phyloP scores from a whole-genome alignment of 2,797 vertebrate species.

The Pangasius macronema region DNA sequence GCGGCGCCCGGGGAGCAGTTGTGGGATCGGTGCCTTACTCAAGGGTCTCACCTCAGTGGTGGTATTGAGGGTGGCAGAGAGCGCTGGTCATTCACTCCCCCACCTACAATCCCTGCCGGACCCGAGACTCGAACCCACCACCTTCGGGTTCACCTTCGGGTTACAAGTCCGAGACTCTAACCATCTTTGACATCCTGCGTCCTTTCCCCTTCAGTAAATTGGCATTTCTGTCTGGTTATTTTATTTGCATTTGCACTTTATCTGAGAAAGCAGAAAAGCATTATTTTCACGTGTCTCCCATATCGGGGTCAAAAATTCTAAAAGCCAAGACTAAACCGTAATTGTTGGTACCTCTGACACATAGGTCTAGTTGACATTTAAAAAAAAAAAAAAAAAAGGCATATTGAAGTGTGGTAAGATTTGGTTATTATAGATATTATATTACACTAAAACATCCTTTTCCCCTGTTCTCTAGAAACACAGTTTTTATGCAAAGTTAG shows the following conservation, averaged over 20 bases:
- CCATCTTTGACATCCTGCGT: neutral
- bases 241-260: neutral
- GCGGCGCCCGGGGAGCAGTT: too few relatives aligned
- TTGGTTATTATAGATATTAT: neutral
- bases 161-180: too few relatives aligned
- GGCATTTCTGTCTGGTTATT: neutral
- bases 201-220: neutral
- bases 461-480: neutral
- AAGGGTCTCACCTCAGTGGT: too few relatives aligned
- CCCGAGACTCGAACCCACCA: too few relatives aligned
- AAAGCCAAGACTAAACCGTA: neutral
- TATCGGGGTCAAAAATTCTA: neutral
- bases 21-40: too few relatives aligned
- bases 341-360: neutral
- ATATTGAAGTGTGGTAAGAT: neutral
- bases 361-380: neutral
- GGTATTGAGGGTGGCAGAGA: too few relatives aligned
- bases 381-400: too few relatives aligned
- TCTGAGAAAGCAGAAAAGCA: neutral
- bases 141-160: too few relatives aligned
- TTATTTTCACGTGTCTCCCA: neutral
- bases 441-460: neutral
- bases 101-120: too few relatives aligned
- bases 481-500: conserved; percentile 42
- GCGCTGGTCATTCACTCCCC: too few relatives aligned